Percentiles rank a stretch among this genome's conserved stretches.
phyloP scores from a whole-genome alignment of 2,797 vertebrate genomes.

The Schizopygopsis malacanthus region DNA sequence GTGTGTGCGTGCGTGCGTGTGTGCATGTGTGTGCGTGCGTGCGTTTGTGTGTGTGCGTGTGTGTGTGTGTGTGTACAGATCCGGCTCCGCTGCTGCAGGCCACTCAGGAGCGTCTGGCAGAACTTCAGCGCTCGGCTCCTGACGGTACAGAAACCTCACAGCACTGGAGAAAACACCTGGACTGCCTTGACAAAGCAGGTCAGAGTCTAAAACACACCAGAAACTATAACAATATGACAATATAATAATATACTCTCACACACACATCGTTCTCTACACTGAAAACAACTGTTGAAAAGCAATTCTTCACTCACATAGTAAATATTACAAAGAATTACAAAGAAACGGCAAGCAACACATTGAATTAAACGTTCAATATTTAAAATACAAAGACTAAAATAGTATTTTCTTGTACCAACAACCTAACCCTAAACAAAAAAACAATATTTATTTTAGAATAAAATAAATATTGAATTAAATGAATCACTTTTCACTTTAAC shows the following conservation, averaged over 20 bases:
- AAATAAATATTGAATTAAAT: background rate
- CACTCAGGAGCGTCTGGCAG: slow-evolving; percentile 85
- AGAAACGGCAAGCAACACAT: too few relatives aligned
- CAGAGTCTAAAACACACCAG: slow-evolving; percentile 44
- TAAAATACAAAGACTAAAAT: too few relatives aligned
- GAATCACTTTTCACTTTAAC: background rate
- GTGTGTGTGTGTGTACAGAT: slow-evolving; percentile 73
- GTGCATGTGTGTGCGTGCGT: background rate
- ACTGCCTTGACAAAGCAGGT: slow-evolving; percentile 87
- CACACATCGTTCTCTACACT: background rate
- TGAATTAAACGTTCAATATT: too few relatives aligned
- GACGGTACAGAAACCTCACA: slow-evolving; percentile 81
- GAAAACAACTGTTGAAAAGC: background rate
- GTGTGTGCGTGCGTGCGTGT: background rate
- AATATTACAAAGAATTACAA: too few relatives aligned
- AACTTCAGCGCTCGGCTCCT: slow-evolving; percentile 82
- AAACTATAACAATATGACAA: background rate
- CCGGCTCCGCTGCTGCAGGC: slow-evolving; percentile 89
- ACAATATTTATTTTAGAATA: background rate
- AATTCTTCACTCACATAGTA: background rate
- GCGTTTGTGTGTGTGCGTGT: background rate
- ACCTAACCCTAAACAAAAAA: background rate
- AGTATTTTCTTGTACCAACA: background rate
- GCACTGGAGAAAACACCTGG: slow-evolving; percentile 86
- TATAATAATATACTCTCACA: background rate